These are phyloP conservation scores for Poeciliopsis gracilis DNA, from an alignment of 2,797 vertebrate species.

Conservation along the genomic window DNA sequence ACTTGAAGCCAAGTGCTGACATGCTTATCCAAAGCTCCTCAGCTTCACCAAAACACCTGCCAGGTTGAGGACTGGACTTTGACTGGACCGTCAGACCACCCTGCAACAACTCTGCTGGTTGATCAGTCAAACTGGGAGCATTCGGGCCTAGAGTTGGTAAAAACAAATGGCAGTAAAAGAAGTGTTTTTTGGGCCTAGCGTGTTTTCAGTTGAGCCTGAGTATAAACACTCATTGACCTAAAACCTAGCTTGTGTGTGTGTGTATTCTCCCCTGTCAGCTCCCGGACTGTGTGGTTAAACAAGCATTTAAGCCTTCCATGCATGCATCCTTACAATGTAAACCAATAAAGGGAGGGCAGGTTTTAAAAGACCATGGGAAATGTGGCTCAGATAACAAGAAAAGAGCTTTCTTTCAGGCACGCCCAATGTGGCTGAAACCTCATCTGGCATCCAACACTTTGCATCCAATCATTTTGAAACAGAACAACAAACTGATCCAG, in stretches of 20 bases:
- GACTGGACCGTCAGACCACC: background rate
- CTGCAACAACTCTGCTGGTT: background rate
- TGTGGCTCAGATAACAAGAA: constrained; percentile 42
- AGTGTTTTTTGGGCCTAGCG: background rate
- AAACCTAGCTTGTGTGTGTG: background rate
- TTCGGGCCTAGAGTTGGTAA: background rate
- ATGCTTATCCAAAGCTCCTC: background rate
- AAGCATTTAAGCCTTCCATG: constrained; percentile 26
- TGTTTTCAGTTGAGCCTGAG: background rate
- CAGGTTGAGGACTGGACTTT: background rate
- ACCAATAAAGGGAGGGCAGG: constrained; percentile 36
- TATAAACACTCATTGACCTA: background rate
- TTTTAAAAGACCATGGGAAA: constrained; percentile 24
- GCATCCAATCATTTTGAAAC: constrained; percentile 21
- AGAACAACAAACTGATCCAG: constrained; percentile 10
- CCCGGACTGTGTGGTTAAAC: constrained; percentile 26
- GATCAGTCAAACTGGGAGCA: background rate
- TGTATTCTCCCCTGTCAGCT: background rate
- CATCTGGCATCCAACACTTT: constrained; percentile 33
- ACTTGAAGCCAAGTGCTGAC: background rate
- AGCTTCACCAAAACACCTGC: background rate
- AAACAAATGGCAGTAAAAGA: background rate
- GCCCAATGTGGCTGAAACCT: constrained; percentile 13
- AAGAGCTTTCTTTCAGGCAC: constrained; percentile 26
- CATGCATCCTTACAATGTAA: constrained; percentile 49